Conservation (phyloP, 2,113 vertebrate species). For the Tachysurus fulvidraco region DNA sequence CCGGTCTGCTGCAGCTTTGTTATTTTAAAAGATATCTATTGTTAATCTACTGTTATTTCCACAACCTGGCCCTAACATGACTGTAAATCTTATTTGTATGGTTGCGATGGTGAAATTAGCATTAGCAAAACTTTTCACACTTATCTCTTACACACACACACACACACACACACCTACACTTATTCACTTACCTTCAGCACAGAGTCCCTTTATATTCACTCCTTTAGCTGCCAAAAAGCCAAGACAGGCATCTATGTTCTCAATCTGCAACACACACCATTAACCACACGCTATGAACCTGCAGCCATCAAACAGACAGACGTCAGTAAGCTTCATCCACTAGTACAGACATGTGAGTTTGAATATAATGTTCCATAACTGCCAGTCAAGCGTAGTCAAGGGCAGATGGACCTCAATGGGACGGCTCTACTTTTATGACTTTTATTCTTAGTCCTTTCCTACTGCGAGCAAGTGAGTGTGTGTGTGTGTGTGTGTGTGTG, state of each 20-base stretch:
- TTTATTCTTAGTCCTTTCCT: slow-evolving; percentile 4
- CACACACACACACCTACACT: not conserved
- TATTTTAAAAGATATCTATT: not conserved
- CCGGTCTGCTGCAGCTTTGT: not conserved
- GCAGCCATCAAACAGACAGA: not conserved
- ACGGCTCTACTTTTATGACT: not conserved
- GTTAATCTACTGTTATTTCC: not conserved
- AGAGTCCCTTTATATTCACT: slow-evolving; percentile 87
- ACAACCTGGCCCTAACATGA: not conserved
- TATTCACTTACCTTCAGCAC: slow-evolving; percentile 83
- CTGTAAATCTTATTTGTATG: not conserved
- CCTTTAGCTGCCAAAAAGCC: slow-evolving; percentile 87
- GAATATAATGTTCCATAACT: not conserved
- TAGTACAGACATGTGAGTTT: not conserved
- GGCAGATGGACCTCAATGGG: slow-evolving; percentile 1
- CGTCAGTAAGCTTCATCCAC: not conserved
- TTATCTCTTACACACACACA: not conserved
- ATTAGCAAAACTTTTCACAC: not conserved
- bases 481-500: not conserved
- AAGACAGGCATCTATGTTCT: slow-evolving; percentile 89
- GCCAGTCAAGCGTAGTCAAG: not conserved
- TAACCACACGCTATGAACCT: slow-evolving; percentile 30
- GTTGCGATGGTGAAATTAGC: not conserved
- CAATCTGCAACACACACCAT: slow-evolving; percentile 77
- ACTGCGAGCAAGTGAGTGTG: not conserved